Percentiles rank a stretch among this genome's conserved stretches.
phyloP scores from a whole-genome alignment of 2,113 vertebrate genomes.

The Marcusenius ussheri region DNA sequence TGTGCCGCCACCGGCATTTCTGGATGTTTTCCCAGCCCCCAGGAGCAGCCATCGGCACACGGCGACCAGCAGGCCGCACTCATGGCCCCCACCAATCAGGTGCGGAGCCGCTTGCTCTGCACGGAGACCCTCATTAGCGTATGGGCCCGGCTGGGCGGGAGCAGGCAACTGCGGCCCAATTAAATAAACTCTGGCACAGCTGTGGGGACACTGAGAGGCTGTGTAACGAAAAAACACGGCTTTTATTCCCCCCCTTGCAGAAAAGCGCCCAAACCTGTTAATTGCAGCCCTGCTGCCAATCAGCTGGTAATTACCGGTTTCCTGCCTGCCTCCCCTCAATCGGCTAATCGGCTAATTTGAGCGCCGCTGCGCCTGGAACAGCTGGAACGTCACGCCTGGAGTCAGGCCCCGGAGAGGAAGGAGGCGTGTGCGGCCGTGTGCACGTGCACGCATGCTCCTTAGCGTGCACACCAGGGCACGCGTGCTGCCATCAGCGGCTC shows the following conservation, averaged over 20 bases:
- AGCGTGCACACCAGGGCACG: background rate
- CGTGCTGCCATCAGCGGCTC: background rate
- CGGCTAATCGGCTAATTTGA: slow-evolving; percentile 74
- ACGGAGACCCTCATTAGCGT: slow-evolving; percentile 6
- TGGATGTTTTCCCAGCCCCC: background rate
- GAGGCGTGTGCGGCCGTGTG: slow-evolving; percentile 19
- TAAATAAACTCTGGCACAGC: background rate
- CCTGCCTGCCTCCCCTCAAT: slow-evolving; percentile 70
- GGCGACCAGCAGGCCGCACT: background rate
- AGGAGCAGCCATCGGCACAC: background rate
- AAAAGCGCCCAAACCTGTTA: slow-evolving; percentile 53
- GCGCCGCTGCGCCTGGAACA: slow-evolving; percentile 62
- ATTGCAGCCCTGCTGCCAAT: slow-evolving; percentile 74
- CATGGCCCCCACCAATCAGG: background rate
- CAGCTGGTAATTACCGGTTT: slow-evolving; percentile 73
- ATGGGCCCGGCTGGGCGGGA: background rate
- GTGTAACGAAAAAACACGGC: slow-evolving; percentile 20
- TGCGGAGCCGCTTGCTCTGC: background rate
- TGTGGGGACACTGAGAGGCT: background rate
- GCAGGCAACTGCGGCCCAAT: background rate
- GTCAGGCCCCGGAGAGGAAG: slow-evolving; percentile 45
- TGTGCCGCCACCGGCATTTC: background rate
- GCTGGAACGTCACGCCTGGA: slow-evolving; percentile 60
- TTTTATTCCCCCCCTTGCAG: slow-evolving; percentile 35
- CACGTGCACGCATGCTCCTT: slow-evolving; percentile 17